phyloP scores from a whole-genome alignment of 1,140 invertebrate species.

The Drosophila bocki region DNA sequence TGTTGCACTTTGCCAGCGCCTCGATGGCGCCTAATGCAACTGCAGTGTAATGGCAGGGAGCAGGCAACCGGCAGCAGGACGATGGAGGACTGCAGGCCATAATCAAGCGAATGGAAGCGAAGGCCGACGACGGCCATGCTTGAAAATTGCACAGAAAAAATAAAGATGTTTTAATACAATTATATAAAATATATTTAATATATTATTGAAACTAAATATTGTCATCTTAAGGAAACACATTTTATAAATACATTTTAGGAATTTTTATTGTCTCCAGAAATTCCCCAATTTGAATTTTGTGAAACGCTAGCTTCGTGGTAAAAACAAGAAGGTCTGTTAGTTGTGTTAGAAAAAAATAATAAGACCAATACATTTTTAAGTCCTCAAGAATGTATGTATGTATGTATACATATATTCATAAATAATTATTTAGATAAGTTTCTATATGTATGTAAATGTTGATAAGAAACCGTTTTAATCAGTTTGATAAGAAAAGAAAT shows the following conservation, averaged over 20 bases:
- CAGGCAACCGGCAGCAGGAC: background rate
- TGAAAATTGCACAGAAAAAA: conserved; percentile 13
- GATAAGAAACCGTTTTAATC: conserved; percentile 9
- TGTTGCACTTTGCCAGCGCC: conserved; percentile 53
- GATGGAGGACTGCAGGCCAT: conserved; percentile 46
- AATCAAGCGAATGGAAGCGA: conserved; percentile 68
- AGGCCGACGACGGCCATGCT: conserved; percentile 15
- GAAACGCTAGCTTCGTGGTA: too few species aligned
- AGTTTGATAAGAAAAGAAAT: conserved; percentile 5
- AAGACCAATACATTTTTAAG: background rate
- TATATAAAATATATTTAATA: too few species aligned
- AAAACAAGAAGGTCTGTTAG: too few species aligned
- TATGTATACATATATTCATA: background rate
- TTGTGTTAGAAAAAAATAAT: too few species aligned
- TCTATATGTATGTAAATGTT: background rate
- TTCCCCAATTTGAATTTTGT: too few species aligned
- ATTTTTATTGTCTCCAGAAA: too few species aligned
- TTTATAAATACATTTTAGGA: too few species aligned
- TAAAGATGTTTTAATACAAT: too few species aligned
- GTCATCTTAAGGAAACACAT: too few species aligned
- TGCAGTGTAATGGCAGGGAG: conserved; percentile 37
- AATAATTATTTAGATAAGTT: background rate
- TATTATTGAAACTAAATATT: too few species aligned
- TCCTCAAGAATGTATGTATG: background rate
- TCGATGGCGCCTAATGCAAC: conserved; percentile 67